Evolutionary conservation across 2,113 vertebrate genomes (phyloP).

Genomic region (Apteryx owenii): DNA sequence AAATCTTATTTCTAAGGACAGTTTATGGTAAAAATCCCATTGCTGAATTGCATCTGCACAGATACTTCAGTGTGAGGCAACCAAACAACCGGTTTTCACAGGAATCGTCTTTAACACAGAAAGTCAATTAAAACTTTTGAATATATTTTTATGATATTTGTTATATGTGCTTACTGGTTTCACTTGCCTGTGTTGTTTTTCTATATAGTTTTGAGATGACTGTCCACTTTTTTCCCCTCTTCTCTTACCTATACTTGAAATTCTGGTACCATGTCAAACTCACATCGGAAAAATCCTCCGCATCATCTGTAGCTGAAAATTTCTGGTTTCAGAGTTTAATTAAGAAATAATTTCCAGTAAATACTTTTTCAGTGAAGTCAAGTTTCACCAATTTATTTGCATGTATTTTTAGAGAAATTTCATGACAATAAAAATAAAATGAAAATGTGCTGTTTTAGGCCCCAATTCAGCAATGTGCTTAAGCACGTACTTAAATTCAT

Average conservation of each 20-base stretch:
- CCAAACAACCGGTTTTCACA: background rate
- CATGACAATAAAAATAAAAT: constrained; percentile 6
- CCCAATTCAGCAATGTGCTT: background rate
- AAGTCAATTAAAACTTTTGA: background rate
- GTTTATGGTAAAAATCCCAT: background rate
- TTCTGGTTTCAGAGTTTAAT: background rate
- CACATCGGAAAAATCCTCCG: background rate
- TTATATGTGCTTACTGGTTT: background rate
- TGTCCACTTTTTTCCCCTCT: background rate
- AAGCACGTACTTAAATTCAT: background rate
- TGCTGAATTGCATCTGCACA: background rate
- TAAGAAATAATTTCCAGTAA: background rate
- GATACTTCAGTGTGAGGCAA: background rate
- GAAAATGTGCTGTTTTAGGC: background rate
- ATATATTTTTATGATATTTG: background rate
- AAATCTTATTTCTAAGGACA: background rate
- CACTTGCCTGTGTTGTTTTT: background rate
- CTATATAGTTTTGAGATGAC: background rate
- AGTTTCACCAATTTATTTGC: constrained; percentile 23
- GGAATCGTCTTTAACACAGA: background rate
- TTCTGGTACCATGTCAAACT: background rate
- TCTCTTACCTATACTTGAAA: background rate
- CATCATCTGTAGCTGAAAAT: background rate
- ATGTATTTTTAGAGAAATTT: background rate
- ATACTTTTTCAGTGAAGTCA: background rate